Evolutionary conservation across 2,797 vertebrate genomes (phyloP), one percentile per base, ranked within the genome.

Genomic region (Anomalospiza imberbis): DNA sequence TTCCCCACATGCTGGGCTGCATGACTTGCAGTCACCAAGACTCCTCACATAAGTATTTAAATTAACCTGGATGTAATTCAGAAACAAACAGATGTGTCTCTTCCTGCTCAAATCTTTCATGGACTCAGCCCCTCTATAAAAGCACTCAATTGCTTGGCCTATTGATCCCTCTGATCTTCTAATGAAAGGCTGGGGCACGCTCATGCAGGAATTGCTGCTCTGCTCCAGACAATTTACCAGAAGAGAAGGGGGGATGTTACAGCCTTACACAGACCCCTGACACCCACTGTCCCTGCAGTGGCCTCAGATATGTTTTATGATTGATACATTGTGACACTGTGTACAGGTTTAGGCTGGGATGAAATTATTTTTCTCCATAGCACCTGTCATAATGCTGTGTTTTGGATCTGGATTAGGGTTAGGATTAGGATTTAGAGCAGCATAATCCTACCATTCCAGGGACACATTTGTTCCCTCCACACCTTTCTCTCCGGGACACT

Each of bases 1-100:
- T 76, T 58, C 12, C 24, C 10, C 20, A 22, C 25, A 28, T 60
- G 2, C 73, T 65, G 62, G 34, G 32, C 73, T 84, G 54, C 42
- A 47, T n/a, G 19, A 19, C 48, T 83, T 72, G 67, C 61, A 65
- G 50, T 51, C 66, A 89, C 14, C 3, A 1, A 62, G 40, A 55
- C 29, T 85, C n/a, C 57, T 87, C 44, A 50, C 15, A 7, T 19
- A 85, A 47, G 40, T 74, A 73, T 85, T 91, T 92, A 50, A 65
- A 88, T 68, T 26, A 74, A 81, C 38, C 31, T 75, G 51, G 16
- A 55, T 92, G 89, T 58, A 91, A 31, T 65, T 85, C 65, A 68
- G 82, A 88, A 92, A 67, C 8, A 87, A 40, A 34, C 24, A 71
- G 34, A n/a, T 1, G 1, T n/a, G 16, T 44, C 15, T 88, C 54